phyloP scores from a whole-genome alignment of 2,797 vertebrate genomes.

The Galago senegalensis region DNA sequence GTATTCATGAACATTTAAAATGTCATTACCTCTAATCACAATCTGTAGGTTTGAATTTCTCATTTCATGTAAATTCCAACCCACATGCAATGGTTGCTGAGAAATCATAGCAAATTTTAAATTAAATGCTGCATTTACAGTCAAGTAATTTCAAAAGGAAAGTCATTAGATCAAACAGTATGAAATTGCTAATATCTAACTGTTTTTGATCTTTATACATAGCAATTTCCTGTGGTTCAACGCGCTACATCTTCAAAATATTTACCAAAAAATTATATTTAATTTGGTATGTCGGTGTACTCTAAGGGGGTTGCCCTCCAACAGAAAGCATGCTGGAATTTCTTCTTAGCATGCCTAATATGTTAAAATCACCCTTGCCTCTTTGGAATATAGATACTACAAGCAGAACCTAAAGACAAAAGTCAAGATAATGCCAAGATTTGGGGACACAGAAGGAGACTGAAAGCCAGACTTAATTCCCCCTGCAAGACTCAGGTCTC shows the following conservation, averaged over 20 bases:
- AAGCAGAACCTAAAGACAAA: neutral
- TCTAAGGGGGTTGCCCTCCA: neutral
- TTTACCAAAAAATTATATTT: neutral
- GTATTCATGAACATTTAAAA: neutral
- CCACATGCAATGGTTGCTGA: neutral
- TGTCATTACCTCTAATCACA: neutral
- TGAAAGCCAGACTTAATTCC: neutral
- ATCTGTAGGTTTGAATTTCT: neutral
- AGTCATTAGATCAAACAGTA: neutral
- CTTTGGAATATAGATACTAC: neutral
- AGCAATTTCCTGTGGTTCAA: neutral
- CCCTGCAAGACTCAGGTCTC: neutral
- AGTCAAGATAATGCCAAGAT: neutral
- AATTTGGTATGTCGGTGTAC: neutral
- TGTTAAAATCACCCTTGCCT: neutral
- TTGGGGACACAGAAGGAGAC: neutral
- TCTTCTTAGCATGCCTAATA: neutral
- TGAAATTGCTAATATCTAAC: slow-evolving; percentile 12
- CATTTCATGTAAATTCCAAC: neutral
- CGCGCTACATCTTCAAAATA: neutral
- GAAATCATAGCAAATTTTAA: neutral
- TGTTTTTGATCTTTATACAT: neutral
- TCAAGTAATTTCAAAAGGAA: slow-evolving; percentile 30
- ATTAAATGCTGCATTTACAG: neutral
- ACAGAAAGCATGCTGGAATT: neutral